Conservation (phyloP, 2,888 invertebrate species). For the Drosophila fulvimacula region DNA sequence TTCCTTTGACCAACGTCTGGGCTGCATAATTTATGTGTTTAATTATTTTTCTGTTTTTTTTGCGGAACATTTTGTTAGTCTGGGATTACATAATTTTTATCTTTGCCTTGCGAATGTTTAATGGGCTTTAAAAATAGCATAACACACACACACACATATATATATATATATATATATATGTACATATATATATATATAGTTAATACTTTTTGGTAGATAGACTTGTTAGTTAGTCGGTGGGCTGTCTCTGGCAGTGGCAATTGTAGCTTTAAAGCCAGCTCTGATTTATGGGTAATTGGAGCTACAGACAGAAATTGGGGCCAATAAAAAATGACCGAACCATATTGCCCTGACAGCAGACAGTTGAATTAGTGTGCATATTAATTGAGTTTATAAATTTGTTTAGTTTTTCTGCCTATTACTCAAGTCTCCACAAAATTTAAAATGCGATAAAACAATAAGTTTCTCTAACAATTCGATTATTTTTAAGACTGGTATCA, state of each 20-base stretch:
- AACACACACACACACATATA: constrained; percentile 7
- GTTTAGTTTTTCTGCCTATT: not conserved
- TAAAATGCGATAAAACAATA: not conserved
- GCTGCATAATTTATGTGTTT: constrained; percentile 76
- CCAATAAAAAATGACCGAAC: constrained; percentile 17
- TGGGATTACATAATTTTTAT: constrained; percentile 61
- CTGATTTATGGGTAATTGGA: constrained; percentile 55
- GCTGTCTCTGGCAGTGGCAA: constrained; percentile 40
- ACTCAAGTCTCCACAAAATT: not conserved
- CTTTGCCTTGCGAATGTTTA: constrained; percentile 38
- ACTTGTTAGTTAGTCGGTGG: constrained; percentile 29
- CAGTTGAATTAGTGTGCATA: constrained; percentile 21
- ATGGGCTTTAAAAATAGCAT: constrained; percentile 35
- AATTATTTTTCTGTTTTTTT: constrained; percentile 58
- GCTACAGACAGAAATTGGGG: constrained; percentile 14
- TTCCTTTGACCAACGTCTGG: constrained; percentile 28
- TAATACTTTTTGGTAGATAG: constrained; percentile 17
- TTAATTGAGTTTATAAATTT: constrained; percentile 22
- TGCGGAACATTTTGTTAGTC: constrained; percentile 50
- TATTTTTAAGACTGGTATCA: not conserved
- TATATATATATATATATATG: no score
- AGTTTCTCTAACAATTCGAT: not conserved
- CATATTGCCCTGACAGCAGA: constrained; percentile 19
- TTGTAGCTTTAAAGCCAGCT: constrained; percentile 40
- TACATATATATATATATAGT: no score